phyloP scores from a whole-genome alignment of 2,888 invertebrate species.

The Cinara cedri region DNA sequence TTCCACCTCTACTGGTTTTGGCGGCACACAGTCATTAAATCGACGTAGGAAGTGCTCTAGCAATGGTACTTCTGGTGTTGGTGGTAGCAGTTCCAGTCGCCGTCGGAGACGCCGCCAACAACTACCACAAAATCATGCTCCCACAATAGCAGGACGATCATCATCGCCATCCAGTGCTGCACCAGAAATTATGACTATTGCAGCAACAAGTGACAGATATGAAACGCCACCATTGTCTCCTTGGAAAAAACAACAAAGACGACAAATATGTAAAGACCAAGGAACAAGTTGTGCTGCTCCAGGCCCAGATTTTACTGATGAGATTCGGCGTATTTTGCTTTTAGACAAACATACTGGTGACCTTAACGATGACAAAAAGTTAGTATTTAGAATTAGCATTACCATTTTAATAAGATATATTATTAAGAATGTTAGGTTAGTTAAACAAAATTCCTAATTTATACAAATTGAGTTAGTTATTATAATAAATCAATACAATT shows the following conservation, averaged over 20 bases:
- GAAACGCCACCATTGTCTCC: background rate
- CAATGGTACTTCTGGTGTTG: background rate
- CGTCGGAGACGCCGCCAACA: constrained; percentile 33
- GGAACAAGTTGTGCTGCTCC: background rate
- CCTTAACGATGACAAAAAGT: background rate
- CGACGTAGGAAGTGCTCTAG: background rate
- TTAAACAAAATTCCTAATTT: no score
- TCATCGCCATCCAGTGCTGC: background rate
- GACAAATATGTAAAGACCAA: constrained; percentile 17
- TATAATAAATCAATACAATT: no score
- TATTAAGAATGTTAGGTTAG: no score
- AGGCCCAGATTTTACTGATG: constrained; percentile 27
- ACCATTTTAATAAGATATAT: no score
- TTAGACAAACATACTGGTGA: constrained; percentile 25
- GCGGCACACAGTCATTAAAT: constrained; percentile 32
- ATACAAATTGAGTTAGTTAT: no score
- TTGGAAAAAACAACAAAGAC: constrained; percentile 37
- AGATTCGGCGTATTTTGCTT: constrained; percentile 33
- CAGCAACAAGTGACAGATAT: background rate
- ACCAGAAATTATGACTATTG: background rate
- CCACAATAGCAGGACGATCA: background rate
- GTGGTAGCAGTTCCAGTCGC: constrained; percentile 14
- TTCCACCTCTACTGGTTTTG: background rate
- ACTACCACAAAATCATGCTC: background rate
- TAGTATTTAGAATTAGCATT: background rate